Evolutionary conservation across 2,888 invertebrate genomes (phyloP).

Genomic region (Catocala sponsa): DNA sequence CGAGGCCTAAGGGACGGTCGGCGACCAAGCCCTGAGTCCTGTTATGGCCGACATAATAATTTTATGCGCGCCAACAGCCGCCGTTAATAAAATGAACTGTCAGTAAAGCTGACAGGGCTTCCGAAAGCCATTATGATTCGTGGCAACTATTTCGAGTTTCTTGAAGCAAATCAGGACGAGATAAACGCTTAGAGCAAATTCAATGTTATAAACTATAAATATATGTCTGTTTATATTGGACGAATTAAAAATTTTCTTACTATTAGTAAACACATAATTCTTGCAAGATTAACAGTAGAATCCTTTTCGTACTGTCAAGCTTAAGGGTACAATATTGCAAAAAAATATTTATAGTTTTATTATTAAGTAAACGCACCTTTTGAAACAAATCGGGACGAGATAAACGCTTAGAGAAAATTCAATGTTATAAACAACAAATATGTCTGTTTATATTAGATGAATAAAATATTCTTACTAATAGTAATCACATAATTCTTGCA

Average conservation of each 20-base stretch:
- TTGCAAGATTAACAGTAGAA: too few species aligned
- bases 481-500: too few species aligned
- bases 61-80: slow-evolving; percentile 46
- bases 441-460: neutral
- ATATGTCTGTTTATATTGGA: neutral
- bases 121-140: slow-evolving; percentile 10
- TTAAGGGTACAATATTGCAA: too few species aligned
- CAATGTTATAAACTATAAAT: neutral
- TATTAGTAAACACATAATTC: too few species aligned
- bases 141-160: slow-evolving; percentile 12
- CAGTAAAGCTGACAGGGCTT: slow-evolving; percentile 24
- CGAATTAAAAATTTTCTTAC: neutral
- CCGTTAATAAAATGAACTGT: slow-evolving; percentile 39
- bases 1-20: slow-evolving; percentile 41
- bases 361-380: too few species aligned
- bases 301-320: too few species aligned
- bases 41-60: slow-evolving; percentile 49
- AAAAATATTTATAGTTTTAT: too few species aligned
- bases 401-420: neutral
- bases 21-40: slow-evolving; percentile 42
- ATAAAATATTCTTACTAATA: neutral
- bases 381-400: neutral
- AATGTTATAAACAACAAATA: neutral
- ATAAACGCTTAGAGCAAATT: neutral
- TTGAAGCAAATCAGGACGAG: neutral